Base-by-base conservation (phyloP, 1,140 invertebrate genomes). In the Drosophila saltans region DNA sequence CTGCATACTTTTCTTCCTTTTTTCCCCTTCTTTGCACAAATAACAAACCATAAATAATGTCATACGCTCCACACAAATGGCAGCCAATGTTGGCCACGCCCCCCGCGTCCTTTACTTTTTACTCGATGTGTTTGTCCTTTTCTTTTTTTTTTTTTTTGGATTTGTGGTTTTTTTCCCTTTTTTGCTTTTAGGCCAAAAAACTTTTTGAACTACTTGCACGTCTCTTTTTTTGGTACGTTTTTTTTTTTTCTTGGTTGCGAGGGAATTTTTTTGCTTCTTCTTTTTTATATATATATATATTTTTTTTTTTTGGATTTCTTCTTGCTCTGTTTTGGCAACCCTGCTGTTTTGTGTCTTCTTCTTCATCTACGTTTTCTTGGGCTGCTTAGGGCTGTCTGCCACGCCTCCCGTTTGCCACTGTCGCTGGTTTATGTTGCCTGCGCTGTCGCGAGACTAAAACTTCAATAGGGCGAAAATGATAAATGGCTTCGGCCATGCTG, bases 11-110 rank as follows among this genome's bases (percentile, higher is more conserved):
- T 84, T 73, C 36, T 24, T 3, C 28, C 10, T 59, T 26, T 48
- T 48, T 48, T 3, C 45, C 24, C 45, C 45, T 26, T 24, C 45
- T 52, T 52, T 84, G 69, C 78, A 77, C 74, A 89, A 89, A 89
- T 84, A 89, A 89, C 84, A 89, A 89, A 89, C 84, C 84, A 89
- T 89, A 89, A 89, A 89, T 89, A 89, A 89, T 89, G 84, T 89
- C 84, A 89, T 84, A 90, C 84, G 80, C 84, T 83, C 75, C 59
- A 66, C 75, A 79, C 72, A 80, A 88, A 89, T 90, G 84, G 84
- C 84, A 88, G 84, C 77, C 84, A 89, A 89, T 90, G 84, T 80
- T 89, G 66, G 74, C 76, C 80, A 71, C 83, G 80, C 84, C 82
- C 56, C 75, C 68, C 67, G 45, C 67, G 74, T 40, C 33, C 45